Conservation (phyloP, 2,888 invertebrate genomes). For the Cryptocephalus primarius region DNA sequence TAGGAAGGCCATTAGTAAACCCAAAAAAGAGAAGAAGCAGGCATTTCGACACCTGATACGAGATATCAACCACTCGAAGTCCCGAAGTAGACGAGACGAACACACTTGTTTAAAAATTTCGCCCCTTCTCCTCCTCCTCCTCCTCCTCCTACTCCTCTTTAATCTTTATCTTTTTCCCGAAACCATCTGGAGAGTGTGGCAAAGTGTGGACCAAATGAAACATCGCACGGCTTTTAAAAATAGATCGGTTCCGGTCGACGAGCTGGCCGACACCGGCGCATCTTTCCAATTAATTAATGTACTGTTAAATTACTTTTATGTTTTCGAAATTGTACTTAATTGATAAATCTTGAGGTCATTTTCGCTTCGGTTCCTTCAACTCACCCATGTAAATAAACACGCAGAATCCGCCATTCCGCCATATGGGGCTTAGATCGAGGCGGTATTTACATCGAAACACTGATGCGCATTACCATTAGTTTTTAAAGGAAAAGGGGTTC, state of each 20-base stretch:
- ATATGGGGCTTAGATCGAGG: neutral
- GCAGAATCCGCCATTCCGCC: neutral
- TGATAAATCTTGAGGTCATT: constrained; percentile 19
- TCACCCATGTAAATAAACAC: constrained; percentile 3
- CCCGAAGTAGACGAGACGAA: too few relatives aligned
- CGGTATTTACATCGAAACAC: neutral
- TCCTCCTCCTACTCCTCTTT: too few relatives aligned
- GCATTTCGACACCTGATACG: constrained; percentile 4
- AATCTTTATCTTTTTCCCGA: neutral
- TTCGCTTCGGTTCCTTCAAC: constrained; percentile 9
- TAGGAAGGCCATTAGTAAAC: too few relatives aligned
- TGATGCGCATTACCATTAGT: too few relatives aligned
- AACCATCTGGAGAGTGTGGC: constrained; percentile 1
- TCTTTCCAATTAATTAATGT: constrained; percentile 17
- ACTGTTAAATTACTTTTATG: constrained; percentile 18
- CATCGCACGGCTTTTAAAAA: neutral
- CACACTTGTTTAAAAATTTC: too few relatives aligned
- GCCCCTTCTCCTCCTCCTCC: too few relatives aligned
- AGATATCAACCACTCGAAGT: constrained; percentile 3
- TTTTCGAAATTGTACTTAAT: constrained; percentile 19
- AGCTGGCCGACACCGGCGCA: constrained; percentile 4
- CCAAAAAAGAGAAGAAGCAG: too few relatives aligned
- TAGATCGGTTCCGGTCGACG: neutral
- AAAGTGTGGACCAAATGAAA: neutral
- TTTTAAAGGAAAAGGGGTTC: too few relatives aligned